Conservation (phyloP, 2,888 invertebrate species). For the Morinoia aosen region DNA sequence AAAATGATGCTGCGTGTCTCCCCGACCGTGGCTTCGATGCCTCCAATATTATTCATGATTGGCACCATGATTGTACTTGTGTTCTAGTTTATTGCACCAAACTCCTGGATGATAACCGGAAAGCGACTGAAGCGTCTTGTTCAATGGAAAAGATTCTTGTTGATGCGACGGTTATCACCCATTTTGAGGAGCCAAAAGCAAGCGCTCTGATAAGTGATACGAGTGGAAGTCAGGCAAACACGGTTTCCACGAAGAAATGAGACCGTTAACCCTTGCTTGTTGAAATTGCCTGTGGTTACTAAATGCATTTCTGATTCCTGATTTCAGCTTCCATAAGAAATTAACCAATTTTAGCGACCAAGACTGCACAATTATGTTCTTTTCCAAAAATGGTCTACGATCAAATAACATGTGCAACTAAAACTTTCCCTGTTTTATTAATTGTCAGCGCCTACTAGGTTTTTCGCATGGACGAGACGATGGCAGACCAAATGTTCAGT, state of each 20-base stretch:
- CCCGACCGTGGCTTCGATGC: background rate
- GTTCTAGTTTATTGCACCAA: background rate
- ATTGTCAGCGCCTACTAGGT: background rate
- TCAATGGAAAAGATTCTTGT: background rate
- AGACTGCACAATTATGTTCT: background rate
- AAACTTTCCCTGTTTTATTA: background rate
- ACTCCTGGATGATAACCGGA: background rate
- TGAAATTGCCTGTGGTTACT: background rate
- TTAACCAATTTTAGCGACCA: background rate
- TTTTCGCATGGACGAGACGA: background rate
- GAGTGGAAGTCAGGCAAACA: background rate
- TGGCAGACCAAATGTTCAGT: background rate
- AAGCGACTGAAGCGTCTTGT: background rate
- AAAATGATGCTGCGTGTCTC: constrained; percentile 13
- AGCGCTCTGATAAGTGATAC: background rate
- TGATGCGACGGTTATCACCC: constrained; percentile 1
- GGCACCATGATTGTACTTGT: background rate
- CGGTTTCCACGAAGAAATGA: background rate
- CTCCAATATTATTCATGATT: background rate
- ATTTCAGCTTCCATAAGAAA: background rate
- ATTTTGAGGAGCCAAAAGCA: background rate
- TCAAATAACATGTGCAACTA: background rate
- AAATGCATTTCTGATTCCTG: background rate
- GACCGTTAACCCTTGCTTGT: background rate
- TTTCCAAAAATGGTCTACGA: background rate